phyloP scores from a whole-genome alignment of 2,888 invertebrate species.

The Xylocampa areola region DNA sequence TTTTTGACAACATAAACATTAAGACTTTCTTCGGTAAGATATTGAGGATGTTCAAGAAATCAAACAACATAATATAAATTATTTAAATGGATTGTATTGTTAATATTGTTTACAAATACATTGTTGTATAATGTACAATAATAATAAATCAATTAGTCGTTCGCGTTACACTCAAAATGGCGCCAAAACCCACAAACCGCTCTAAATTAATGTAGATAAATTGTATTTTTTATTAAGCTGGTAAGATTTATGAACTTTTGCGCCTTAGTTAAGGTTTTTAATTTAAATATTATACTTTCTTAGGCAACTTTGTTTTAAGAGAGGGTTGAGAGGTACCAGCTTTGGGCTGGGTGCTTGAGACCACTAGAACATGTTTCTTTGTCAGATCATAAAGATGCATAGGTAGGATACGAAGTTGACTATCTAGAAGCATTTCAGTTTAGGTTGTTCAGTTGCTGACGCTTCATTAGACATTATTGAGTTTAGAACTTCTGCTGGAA shows the following conservation, averaged over 20 bases:
- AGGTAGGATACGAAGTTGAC: too few relatives aligned
- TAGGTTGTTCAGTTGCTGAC: too few relatives aligned
- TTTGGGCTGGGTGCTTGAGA: conserved; percentile 23
- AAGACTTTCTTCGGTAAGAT: too few relatives aligned
- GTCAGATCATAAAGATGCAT: background rate
- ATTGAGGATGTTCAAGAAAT: conserved; percentile 4
- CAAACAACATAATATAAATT: conserved; percentile 28
- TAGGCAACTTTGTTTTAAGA: conserved; percentile 26
- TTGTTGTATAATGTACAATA: conserved; percentile 47
- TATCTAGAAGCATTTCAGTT: too few relatives aligned
- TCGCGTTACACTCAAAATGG: conserved; percentile 43
- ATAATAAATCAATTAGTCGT: conserved; percentile 58
- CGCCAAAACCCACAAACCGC: conserved; percentile 34
- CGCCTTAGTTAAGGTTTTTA: conserved; percentile 41
- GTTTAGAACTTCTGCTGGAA: too few relatives aligned
- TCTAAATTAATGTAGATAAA: conserved; percentile 55
- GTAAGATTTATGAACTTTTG: conserved; percentile 51
- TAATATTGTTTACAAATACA: conserved; percentile 54
- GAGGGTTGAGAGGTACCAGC: conserved; percentile 41
- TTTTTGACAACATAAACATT: too few relatives aligned
- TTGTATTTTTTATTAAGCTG: conserved; percentile 54
- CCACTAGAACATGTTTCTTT: conserved; percentile 21
- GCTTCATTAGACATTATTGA: too few relatives aligned
- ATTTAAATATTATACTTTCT: conserved; percentile 45
- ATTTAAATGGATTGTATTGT: conserved; percentile 55